These are phyloP conservation scores for Ageneiosus marmoratus DNA, from an alignment of 2,113 vertebrate genomes.

Conservation along the genomic window DNA sequence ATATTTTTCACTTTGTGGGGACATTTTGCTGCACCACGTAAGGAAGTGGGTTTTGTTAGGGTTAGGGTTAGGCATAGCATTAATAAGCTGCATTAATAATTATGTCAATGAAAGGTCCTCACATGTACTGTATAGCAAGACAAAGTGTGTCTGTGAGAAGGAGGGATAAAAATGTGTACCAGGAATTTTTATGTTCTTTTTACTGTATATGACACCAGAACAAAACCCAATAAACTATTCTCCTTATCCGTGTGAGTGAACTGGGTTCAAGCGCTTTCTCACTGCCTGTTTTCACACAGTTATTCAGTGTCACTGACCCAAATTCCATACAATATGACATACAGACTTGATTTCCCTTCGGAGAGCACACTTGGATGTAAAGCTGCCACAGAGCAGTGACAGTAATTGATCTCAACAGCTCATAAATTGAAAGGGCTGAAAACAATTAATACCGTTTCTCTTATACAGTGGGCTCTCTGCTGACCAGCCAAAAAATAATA, in stretches of 20 bases:
- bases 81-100: too few relatives aligned
- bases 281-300: slow-evolving; percentile 39
- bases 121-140: too few relatives aligned
- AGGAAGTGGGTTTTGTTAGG: too few relatives aligned
- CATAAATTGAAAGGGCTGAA: slow-evolving; percentile 52
- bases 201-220: not conserved
- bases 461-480: slow-evolving; percentile 1
- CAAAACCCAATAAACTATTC: slow-evolving; percentile 21
- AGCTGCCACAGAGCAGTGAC: slow-evolving; percentile 11
- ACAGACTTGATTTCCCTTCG: slow-evolving; percentile 25
- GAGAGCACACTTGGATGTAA: slow-evolving; percentile 40
- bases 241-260: not conserved
- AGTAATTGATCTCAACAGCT: slow-evolving; percentile 53
- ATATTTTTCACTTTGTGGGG: too few relatives aligned
- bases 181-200: not conserved
- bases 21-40: too few relatives aligned
- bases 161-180: not conserved
- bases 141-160: not conserved
- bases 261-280: slow-evolving; percentile 22
- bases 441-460: slow-evolving; percentile 54
- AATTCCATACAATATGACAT: slow-evolving; percentile 31
- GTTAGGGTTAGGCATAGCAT: too few relatives aligned
- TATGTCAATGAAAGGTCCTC: too few relatives aligned
- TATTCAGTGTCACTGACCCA: slow-evolving; percentile 34
- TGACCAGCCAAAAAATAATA: slow-evolving; percentile 47